Evolutionary conservation across 2,113 vertebrate species (phyloP).

Genomic region (Gambusia holbrooki): DNA sequence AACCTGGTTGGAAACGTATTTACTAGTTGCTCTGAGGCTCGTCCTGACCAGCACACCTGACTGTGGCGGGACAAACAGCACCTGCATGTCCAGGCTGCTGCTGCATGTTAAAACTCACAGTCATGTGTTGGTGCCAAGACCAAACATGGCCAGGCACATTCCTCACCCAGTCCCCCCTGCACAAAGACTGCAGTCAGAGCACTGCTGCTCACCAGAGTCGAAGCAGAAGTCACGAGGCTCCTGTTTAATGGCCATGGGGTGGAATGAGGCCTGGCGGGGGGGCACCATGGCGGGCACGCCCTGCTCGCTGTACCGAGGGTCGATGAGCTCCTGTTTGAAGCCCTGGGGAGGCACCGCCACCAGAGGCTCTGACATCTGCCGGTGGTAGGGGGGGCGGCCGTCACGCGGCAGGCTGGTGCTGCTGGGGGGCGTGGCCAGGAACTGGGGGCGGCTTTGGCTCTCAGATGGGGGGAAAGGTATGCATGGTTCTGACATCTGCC

Average conservation of each 20-base stretch:
- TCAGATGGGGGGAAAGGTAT: constrained; percentile 78
- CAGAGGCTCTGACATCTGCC: constrained; percentile 93
- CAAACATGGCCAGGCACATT: constrained; percentile 70
- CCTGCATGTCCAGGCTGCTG: constrained; percentile 32
- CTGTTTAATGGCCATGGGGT: constrained; percentile 93
- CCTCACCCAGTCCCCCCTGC: constrained; percentile 29
- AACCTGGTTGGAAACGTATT: constrained; percentile 53
- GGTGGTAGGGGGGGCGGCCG: constrained; percentile 87
- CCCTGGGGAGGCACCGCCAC: constrained; percentile 87
- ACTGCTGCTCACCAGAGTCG: constrained; percentile 87
- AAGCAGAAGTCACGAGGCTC: constrained; percentile 96
- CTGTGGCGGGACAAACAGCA: constrained; percentile 35
- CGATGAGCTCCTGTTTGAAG: constrained; percentile 94
- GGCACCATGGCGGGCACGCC: constrained; percentile 82
- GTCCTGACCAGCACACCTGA: constrained; percentile 26
- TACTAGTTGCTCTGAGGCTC: constrained; percentile 60
- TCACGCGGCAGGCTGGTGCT: constrained; percentile 77
- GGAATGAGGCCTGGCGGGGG: constrained; percentile 80
- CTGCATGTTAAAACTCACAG: constrained; percentile 71
- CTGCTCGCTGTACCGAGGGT: constrained; percentile 89
- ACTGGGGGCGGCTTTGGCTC: constrained; percentile 78
- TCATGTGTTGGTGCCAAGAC: constrained; percentile 54
- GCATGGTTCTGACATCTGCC: constrained; percentile 93
- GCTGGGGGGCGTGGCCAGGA: constrained; percentile 80
- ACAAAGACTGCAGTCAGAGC: constrained; percentile 7